Evolutionary conservation across 2,888 invertebrate species (phyloP).

Genomic region (Drosophila mettleri): DNA sequence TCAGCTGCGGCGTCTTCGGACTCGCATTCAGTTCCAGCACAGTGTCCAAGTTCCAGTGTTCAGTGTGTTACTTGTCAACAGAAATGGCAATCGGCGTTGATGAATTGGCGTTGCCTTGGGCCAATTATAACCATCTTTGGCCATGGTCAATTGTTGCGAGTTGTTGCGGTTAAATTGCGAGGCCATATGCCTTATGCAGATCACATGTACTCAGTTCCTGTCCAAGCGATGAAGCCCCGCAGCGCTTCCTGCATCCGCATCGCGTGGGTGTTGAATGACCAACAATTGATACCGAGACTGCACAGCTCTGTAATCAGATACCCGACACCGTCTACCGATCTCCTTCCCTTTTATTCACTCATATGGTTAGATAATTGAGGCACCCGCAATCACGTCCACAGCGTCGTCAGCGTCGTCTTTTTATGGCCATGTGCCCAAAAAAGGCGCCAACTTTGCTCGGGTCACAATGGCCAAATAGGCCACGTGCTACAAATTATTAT

Average conservation of each 20-base stretch:
- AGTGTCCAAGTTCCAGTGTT: constrained; percentile 55
- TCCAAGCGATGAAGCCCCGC: constrained; percentile 65
- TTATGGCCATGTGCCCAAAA: constrained; percentile 64
- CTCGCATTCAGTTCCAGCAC: constrained; percentile 45
- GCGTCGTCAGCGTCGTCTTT: constrained; percentile 30
- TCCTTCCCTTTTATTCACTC: constrained; percentile 13
- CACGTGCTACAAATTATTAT: constrained; percentile 77
- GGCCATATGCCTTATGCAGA: constrained; percentile 68
- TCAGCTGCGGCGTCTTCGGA: constrained; percentile 19
- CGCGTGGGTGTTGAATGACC: constrained; percentile 67
- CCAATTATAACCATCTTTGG: constrained; percentile 81
- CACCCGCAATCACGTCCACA: constrained; percentile 45
- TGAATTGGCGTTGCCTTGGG: constrained; percentile 80
- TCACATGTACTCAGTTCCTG: constrained; percentile 58
- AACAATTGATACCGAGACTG: constrained; percentile 45
- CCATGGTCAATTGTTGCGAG: constrained; percentile 44
- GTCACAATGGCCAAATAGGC: constrained; percentile 70
- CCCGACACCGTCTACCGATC: constrained; percentile 14
- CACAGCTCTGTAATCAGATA: constrained; percentile 62
- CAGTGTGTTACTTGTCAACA: constrained; percentile 78
- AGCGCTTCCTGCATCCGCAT: constrained; percentile 61
- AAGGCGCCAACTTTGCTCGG: constrained; percentile 76
- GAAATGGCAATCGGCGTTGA: constrained; percentile 80
- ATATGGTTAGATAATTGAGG: constrained; percentile 65
- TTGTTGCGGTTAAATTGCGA: constrained; percentile 44